phyloP scores from a whole-genome alignment of 2,113 vertebrate genomes.

The Microcebus lehilahytsara region DNA sequence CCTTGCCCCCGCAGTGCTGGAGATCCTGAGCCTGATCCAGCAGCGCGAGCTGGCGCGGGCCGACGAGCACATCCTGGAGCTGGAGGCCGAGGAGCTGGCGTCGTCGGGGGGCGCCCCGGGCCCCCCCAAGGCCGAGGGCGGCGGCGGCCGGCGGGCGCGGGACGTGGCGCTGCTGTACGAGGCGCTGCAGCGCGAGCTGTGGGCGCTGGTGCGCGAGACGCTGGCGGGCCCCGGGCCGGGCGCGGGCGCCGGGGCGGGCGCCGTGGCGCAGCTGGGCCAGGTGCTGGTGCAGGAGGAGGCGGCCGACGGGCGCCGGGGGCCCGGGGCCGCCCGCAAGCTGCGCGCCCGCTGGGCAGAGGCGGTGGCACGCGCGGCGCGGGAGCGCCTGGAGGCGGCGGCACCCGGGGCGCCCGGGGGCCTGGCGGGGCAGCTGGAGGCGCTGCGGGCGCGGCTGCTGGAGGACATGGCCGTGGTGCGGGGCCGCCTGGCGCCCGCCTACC shows the following conservation, averaged over 20 bases:
- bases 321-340: slow-evolving; percentile 83
- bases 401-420: slow-evolving; percentile 73
- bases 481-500: slow-evolving; percentile 89
- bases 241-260: slow-evolving; percentile 61
- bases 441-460: slow-evolving; percentile 84
- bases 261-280: slow-evolving; percentile 88
- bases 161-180: slow-evolving; percentile 93
- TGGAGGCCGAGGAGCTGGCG: slow-evolving; percentile 87
- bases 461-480: slow-evolving; percentile 88
- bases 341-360: slow-evolving; percentile 88
- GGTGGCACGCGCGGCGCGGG: slow-evolving; percentile 81
- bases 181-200: slow-evolving; percentile 91
- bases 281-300: slow-evolving; percentile 93
- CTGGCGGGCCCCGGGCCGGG: slow-evolving; percentile 81
- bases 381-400: slow-evolving; percentile 81
- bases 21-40: slow-evolving; percentile 93
- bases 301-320: slow-evolving; percentile 75
- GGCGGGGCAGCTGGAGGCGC: slow-evolving; percentile 82
- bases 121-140: slow-evolving; percentile 66
- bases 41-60: slow-evolving; percentile 90
- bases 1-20: slow-evolving; percentile 84
- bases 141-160: slow-evolving; percentile 87
- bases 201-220: slow-evolving; percentile 89
- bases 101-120: slow-evolving; percentile 62
- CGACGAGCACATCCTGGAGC: slow-evolving; percentile 91